Conservation (phyloP, 2,888 invertebrate genomes). For the Aphodius sticticus region DNA sequence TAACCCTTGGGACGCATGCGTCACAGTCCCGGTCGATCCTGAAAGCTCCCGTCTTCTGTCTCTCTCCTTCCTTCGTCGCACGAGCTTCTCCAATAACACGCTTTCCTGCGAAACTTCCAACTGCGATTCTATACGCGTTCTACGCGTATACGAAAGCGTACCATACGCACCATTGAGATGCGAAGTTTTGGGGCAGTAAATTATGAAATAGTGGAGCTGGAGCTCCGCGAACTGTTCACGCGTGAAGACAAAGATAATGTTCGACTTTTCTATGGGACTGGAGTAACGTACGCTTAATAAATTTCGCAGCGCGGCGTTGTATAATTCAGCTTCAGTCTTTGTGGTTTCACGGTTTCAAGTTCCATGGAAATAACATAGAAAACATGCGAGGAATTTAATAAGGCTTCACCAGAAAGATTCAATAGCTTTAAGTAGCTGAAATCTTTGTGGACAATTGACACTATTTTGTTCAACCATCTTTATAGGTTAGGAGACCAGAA, state of each 20-base stretch:
- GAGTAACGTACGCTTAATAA: not conserved
- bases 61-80: not conserved
- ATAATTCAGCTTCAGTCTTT: not conserved
- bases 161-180: not conserved
- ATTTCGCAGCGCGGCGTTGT: not conserved
- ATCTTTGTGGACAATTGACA: too few relatives aligned
- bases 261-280: not conserved
- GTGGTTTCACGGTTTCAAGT: too few relatives aligned
- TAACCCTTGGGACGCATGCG: constrained; percentile 10
- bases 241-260: constrained; percentile 25
- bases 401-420: too few relatives aligned
- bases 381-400: too few relatives aligned
- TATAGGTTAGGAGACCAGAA: too few relatives aligned
- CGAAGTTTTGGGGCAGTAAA: constrained; percentile 5
- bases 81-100: constrained; percentile 9
- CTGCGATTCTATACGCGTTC: not conserved
- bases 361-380: too few relatives aligned
- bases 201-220: not conserved
- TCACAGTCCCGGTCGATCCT: constrained; percentile 15
- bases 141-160: not conserved
- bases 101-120: not conserved
- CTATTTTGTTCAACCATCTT: too few relatives aligned
- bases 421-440: too few relatives aligned
- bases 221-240: constrained; percentile 23
- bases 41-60: constrained; percentile 9